A percentile compares a stretch with the other conserved stretches of the same genome.
phyloP scores from a whole-genome alignment of 2,888 invertebrate genomes.

The Trissolcus brochymenae region DNA sequence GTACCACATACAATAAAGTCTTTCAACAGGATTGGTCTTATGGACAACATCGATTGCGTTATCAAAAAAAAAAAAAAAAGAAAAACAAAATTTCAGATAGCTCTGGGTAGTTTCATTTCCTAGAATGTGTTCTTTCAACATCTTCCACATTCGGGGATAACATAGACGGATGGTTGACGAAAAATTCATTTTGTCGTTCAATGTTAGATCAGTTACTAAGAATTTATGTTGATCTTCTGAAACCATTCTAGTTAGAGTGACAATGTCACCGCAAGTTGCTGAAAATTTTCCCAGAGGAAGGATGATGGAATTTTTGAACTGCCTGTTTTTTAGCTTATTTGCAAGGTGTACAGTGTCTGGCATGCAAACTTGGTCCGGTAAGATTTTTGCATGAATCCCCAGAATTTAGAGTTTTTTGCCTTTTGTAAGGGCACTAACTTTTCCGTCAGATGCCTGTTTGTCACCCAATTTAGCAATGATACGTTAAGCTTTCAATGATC shows the following conservation, averaged over 20 bases:
- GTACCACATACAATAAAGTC: slow-evolving; percentile 39
- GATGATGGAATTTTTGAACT: slow-evolving; percentile 32
- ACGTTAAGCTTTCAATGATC: too few relatives aligned
- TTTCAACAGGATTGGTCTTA: slow-evolving; percentile 36
- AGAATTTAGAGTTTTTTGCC: not conserved
- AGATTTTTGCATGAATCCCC: not conserved
- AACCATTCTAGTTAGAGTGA: not conserved
- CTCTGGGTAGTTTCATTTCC: slow-evolving; percentile 55
- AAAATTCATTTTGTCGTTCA: slow-evolving; percentile 63
- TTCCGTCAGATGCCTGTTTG: not conserved
- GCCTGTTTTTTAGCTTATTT: slow-evolving; percentile 7
- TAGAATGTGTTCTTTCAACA: slow-evolving; percentile 33
- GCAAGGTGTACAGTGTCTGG: slow-evolving; percentile 12
- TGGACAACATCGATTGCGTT: slow-evolving; percentile 48
- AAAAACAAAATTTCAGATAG: slow-evolving; percentile 60
- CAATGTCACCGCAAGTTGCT: slow-evolving; percentile 57
- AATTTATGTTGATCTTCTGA: not conserved
- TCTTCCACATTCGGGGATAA: slow-evolving; percentile 44
- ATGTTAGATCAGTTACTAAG: slow-evolving; percentile 40
- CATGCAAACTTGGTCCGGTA: not conserved
- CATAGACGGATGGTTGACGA: slow-evolving; percentile 43
- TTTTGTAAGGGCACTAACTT: not conserved
- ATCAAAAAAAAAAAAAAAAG: slow-evolving; percentile 53
- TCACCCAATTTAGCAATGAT: not conserved
- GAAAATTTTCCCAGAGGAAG: slow-evolving; percentile 60